phyloP scores from a whole-genome alignment of 2,113 vertebrate genomes.

The Mormyrus iriodes region DNA sequence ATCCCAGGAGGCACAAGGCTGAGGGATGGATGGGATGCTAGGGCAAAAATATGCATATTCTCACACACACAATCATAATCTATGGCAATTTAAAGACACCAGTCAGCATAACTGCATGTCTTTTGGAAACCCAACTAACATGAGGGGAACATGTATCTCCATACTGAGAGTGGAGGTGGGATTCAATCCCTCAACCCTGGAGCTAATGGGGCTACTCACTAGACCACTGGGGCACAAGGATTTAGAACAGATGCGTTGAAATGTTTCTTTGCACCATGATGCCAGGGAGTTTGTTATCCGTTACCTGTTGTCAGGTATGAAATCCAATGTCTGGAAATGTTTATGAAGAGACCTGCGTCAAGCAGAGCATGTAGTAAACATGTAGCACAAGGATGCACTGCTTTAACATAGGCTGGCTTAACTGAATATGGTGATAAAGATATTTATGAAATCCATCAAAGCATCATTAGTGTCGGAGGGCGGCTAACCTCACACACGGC shows the following conservation, averaged over 20 bases:
- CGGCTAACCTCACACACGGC: neutral
- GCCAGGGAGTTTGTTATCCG: neutral
- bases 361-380: neutral
- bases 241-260: neutral
- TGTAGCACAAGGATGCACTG: neutral
- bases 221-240: neutral
- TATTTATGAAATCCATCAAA: neutral
- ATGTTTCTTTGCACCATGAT: neutral
- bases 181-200: neutral
- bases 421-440: neutral
- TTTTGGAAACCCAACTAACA: neutral
- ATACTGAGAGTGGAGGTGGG: neutral
- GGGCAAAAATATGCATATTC: neutral
- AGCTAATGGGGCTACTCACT: neutral
- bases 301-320: neutral
- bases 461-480: neutral
- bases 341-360: neutral
- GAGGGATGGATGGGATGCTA: neutral
- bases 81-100: neutral
- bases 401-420: neutral
- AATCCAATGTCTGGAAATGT: neutral
- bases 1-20: neutral
- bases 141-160: neutral
- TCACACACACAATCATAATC: neutral
- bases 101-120: neutral